A percentile compares a stretch with the other conserved stretches of the same genome.
Evolutionary conservation across 1,140 invertebrate genomes (phyloP).

Genomic region (Latrodectus geometricus): DNA sequence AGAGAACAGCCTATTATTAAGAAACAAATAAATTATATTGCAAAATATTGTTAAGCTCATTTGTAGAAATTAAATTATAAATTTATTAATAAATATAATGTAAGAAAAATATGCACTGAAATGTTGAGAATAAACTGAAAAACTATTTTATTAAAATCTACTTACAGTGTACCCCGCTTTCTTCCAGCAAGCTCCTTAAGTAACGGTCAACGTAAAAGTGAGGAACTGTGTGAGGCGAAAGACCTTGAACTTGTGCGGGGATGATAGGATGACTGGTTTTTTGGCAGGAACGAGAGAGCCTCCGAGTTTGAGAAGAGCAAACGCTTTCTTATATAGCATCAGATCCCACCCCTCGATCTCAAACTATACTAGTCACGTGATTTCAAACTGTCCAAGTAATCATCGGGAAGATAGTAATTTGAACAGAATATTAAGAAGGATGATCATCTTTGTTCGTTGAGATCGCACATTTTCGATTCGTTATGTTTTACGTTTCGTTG

Average conservation of each 20-base stretch:
- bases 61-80: no score
- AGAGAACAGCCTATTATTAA: no score
- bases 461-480: no score
- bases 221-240: neutral
- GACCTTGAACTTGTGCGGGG: constrained; percentile 37
- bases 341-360: constrained; percentile 26
- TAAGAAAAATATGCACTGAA: no score
- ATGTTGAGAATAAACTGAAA: no score
- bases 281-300: constrained; percentile 13
- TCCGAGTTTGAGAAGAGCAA: constrained; percentile 3
- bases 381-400: constrained; percentile 3
- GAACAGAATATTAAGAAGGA: neutral
- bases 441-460: no score
- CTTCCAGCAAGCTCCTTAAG: neutral
- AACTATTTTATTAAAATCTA: no score
- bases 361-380: constrained; percentile 21
- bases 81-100: no score
- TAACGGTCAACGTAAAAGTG: constrained; percentile 17
- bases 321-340: constrained; percentile 38
- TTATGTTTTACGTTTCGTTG: no score
- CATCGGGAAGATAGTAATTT: neutral
- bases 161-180: neutral
- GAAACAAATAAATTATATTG: no score
- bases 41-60: no score
- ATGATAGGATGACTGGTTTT: constrained; percentile 22